Base-by-base conservation (phyloP, 2,888 invertebrate genomes). In the Mythimna lalbum region DNA sequence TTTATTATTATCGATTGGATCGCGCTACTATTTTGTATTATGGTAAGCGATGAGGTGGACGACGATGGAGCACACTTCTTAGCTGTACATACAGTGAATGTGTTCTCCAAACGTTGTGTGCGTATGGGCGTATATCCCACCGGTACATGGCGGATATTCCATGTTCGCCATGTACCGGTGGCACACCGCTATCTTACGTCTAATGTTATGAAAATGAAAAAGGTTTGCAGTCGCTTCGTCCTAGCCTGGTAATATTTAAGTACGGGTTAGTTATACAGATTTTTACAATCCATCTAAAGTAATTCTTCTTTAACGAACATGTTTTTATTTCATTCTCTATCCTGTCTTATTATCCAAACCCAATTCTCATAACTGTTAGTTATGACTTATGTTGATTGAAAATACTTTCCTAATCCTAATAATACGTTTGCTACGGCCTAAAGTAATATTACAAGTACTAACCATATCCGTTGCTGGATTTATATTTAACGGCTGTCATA, bases 401-500 rank as follows among this genome's bases (percentile, higher is more conserved):
- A 69, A 17, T 49, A 33, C 33, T 9, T 74, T 57, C 10, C 12
- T 36, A 50, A 70, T 63, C n/a, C 14, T 53, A 63, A 63, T 50
- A 70, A 55, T 50, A 73, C 9, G 19, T 53, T 70, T 47, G 17
- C 33, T n/a, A 4, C 19, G 39, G 17, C 21, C 19, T 43, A 19
- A 23, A 53, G 12, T 43, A 52, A 63, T 69, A 23, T 49, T 49
- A 49, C 12, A 14, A 17, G 17, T 47, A 59, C 19, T 53, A 49
- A 21, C 17, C 19, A 63, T 43, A 56, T 68, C 59, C 56, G 55
- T 27, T 64, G 19, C 31, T 17, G 12, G 63, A 81, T 69, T 81
- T 81, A 75, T 59, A 68, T 69, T 63, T 78, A 69, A 74, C 36
- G 17, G 50, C 66, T 64, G 47, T 56, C 61, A 78, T 80, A 69